Percentiles rank a stretch among this genome's conserved stretches.
Conservation (phyloP, 1,140 invertebrate genomes). For the Trigoniulus corallinus region DNA sequence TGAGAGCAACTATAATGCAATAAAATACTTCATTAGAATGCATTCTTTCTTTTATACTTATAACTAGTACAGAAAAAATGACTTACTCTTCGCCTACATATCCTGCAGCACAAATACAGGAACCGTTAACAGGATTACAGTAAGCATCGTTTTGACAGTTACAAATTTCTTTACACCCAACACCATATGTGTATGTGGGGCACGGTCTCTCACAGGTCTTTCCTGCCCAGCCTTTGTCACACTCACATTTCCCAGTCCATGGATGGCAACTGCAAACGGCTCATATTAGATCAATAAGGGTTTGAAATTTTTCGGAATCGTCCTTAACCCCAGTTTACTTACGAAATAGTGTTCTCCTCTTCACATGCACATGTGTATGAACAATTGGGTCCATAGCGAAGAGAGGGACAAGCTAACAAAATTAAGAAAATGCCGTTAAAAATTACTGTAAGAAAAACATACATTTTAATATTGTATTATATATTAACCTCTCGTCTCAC, state of each 20-base stretch:
- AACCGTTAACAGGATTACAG: constrained; percentile 68
- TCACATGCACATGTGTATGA: constrained; percentile 55
- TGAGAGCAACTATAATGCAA: constrained; percentile 40
- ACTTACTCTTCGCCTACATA: constrained; percentile 19
- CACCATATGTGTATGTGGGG: constrained; percentile 60
- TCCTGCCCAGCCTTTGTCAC: constrained; percentile 77
- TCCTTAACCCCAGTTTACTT: constrained; percentile 17
- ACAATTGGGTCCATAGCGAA: constrained; percentile 51
- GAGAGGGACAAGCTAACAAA: constrained; percentile 19
- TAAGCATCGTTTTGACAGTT: constrained; percentile 73
- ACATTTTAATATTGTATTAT: not conserved
- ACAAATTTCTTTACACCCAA: constrained; percentile 56
- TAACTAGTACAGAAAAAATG: not conserved
- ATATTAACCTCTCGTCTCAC: constrained; percentile 36
- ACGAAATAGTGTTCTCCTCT: constrained; percentile 49
- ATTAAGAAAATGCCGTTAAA: not conserved
- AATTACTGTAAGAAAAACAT: constrained; percentile 1
- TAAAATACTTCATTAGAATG: not conserved
- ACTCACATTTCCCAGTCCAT: constrained; percentile 69
- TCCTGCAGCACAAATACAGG: constrained; percentile 60
- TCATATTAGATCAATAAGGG: constrained; percentile 1
- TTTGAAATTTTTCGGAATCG: not conserved
- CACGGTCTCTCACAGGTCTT: constrained; percentile 59
- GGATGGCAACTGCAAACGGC: constrained; percentile 52
- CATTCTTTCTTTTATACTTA: not conserved